A percentile compares a stretch with the other conserved stretches of the same genome.
phyloP scores from a whole-genome alignment of 2,113 vertebrate species.

The Vireo altiloquus region DNA sequence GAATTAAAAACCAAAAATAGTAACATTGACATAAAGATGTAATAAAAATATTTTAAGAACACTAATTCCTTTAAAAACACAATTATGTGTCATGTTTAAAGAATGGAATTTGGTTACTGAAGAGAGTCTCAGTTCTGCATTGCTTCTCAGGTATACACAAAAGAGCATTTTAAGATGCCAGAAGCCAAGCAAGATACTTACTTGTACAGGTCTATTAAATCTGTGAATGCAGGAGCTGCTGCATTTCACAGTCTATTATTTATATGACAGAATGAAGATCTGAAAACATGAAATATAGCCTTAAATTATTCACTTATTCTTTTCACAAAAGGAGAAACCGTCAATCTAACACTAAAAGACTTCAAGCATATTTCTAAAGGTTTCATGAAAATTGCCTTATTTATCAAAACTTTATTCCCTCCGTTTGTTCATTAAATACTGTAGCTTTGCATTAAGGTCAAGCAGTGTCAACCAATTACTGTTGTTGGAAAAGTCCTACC shows the following conservation, averaged over 20 bases:
- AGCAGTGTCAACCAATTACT: constrained; percentile 73
- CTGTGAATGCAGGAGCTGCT: constrained; percentile 25
- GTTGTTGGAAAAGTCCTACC: constrained; percentile 47
- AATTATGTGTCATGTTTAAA: background rate
- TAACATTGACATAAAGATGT: background rate
- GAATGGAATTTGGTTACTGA: background rate
- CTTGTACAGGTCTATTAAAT: constrained; percentile 47
- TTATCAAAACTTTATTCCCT: constrained; percentile 74
- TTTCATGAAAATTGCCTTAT: constrained; percentile 71
- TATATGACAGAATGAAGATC: constrained; percentile 67
- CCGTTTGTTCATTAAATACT: constrained; percentile 73
- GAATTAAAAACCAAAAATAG: background rate
- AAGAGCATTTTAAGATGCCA: constrained; percentile 18
- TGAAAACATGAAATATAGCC: constrained; percentile 70
- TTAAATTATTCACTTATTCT: constrained; percentile 74
- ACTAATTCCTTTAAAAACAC: constrained; percentile 24
- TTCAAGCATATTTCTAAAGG: constrained; percentile 65
- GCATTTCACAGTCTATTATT: constrained; percentile 67
- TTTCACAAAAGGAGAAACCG: constrained; percentile 62
- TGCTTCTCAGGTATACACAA: background rate
- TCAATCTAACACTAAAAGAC: constrained; percentile 71
- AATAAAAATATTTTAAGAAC: constrained; percentile 42
- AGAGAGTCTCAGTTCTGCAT: background rate
- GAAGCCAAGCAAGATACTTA: background rate
- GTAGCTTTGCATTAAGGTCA: constrained; percentile 68